phyloP scores from a whole-genome alignment of 53 echinoderm and acorn worm genomes.

The Actinopyga echinites region DNA sequence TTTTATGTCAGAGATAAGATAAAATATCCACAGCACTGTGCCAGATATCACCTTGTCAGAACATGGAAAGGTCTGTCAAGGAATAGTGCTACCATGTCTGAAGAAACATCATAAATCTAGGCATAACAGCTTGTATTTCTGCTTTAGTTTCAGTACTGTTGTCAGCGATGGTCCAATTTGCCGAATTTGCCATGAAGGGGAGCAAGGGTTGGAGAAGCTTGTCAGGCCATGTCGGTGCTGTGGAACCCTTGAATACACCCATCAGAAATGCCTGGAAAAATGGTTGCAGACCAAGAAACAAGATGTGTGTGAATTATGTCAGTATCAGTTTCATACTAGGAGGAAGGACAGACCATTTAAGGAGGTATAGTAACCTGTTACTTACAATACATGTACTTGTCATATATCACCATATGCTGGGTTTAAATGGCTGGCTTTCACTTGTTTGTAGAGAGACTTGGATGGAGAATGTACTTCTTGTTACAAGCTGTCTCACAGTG shows the following conservation, averaged over 20 bases:
- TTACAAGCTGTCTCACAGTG: too few relatives aligned
- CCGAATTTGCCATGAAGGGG: slow-evolving; percentile 79
- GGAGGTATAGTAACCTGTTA: slow-evolving; percentile 44
- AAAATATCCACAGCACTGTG: too few relatives aligned
- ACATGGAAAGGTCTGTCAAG: too few relatives aligned
- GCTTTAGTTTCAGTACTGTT: slow-evolving; percentile 27
- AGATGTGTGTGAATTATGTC: slow-evolving; percentile 71
- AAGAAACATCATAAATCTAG: not conserved
- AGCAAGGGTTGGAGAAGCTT: slow-evolving; percentile 46
- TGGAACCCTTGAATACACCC: slow-evolving; percentile 67
- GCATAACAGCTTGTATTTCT: not conserved
- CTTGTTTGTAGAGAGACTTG: too few relatives aligned
- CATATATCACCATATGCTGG: too few relatives aligned
- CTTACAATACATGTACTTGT: not conserved
- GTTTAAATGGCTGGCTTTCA: too few relatives aligned
- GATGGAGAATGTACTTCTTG: too few relatives aligned
- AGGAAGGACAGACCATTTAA: slow-evolving; percentile 58
- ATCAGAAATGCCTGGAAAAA: slow-evolving; percentile 71
- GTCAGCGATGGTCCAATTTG: slow-evolving; percentile 74
- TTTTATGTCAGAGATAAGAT: too few relatives aligned
- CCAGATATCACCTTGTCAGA: too few relatives aligned
- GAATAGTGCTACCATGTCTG: too few relatives aligned
- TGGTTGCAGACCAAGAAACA: slow-evolving; percentile 72
- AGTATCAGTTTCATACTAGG: slow-evolving; percentile 61
- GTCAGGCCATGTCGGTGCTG: slow-evolving; percentile 70